Base-by-base conservation (phyloP, 2,113 vertebrate species). In the Upupa epops region DNA sequence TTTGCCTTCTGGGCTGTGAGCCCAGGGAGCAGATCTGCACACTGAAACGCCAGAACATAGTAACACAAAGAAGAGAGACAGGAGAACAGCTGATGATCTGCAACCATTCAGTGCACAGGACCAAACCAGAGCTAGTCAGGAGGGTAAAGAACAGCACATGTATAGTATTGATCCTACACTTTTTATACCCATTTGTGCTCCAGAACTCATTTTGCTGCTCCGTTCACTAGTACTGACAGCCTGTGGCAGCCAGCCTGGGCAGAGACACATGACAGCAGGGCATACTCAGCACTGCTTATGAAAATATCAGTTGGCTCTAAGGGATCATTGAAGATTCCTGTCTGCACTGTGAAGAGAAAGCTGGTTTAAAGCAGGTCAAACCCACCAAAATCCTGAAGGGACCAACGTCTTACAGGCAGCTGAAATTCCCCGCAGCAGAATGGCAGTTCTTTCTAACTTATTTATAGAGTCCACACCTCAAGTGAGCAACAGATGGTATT, bases 181-280 rank as follows among this genome's bases (percentile, higher is more conserved):
- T 37, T 60, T 36, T 8, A 29, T 48, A 73, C 14, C 3, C 0
- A 0, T 65, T 64, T 1, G 1, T 37, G 20, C 15, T 77, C 60
- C 22, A 46, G 31, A 64, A 36, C 8, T 52, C n/a, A 34, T 46
- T 56, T 13, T 58, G 29, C 26, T 70, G 14, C 32, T 12, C 25
- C 70, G 13, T 40, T 85, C 26, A 32, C 32, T 34, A 32, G 52
- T 13, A 60, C 3, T 83, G 24, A 26, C 4, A 34, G 12, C 37
- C 70, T 63, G 28, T 7, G 86, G 25, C 26, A 69, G 18, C 11
- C 24, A 91, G 16, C 4, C 46, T 77, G 26, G 70, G 36, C 4
- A 61, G 40, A 86, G 6, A 16, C 3, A 10, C 28, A 11, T 3
- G 6, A 61, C 1, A 91, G 46, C 29, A 73, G 42, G 45, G 52